Evolutionary conservation across 2,113 vertebrate genomes (phyloP).

Genomic region (Ceratotherium simum): DNA sequence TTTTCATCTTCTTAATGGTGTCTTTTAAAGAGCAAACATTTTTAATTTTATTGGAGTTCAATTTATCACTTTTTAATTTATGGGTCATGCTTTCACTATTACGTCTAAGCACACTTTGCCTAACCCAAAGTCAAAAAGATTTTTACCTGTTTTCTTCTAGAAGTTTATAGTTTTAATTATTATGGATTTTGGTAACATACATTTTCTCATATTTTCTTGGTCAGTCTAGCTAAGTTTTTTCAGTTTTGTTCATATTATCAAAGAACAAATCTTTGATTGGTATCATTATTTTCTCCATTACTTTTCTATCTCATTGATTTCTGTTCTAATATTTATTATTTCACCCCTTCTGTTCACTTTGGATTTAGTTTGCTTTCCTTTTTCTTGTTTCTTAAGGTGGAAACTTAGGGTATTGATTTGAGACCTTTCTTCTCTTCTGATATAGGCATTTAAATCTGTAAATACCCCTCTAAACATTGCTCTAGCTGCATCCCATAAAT

Average conservation of each 20-base stretch:
- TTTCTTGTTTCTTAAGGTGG: neutral
- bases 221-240: neutral
- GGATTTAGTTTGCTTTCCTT: neutral
- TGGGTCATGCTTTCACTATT: neutral
- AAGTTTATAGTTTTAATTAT: neutral
- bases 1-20: neutral
- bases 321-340: neutral
- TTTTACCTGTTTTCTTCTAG: neutral
- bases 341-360: neutral
- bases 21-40: neutral
- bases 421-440: neutral
- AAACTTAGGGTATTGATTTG: neutral
- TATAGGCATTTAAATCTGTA: neutral
- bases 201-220: neutral
- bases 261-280: neutral
- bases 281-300: conserved; percentile 37
- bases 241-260: neutral
- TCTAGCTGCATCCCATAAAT: neutral
- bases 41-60: neutral
- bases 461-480: neutral
- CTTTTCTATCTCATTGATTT: neutral
- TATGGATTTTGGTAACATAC: neutral
- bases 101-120: neutral
- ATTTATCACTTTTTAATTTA: neutral
- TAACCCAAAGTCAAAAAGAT: neutral